Base-by-base conservation (phyloP, 2,113 vertebrate genomes). In the Promerops cafer region DNA sequence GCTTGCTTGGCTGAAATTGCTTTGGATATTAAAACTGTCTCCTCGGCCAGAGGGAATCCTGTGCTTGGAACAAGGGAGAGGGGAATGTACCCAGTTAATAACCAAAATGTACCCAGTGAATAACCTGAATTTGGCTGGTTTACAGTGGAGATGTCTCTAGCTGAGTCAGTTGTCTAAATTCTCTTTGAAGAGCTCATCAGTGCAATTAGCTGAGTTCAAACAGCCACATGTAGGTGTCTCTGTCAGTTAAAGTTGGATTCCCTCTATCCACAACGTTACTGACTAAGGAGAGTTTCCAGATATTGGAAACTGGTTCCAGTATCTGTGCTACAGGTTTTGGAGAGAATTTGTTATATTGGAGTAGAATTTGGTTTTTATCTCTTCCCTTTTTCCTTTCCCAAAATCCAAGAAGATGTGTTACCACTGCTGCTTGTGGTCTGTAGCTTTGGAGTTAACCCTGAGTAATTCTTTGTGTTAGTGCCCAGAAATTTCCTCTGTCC, bases 301-400 rank as follows among this genome's bases (percentile, higher is more conserved):
- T 19, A 23, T 1, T 68, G 37, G 28, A 61, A 70, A 13, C n/a
- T 11, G 28, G 18, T 77, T 68, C 40, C 39, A 57, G 4, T 49
- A 27, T 35, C 31, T 52, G 10, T 0, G 0, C 8, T 69, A 31
- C 27, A 49, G 28, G 20, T 57, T 35, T 1, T 71, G 52, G 28
- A 45, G 15, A 47, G 68, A 65, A 44, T 44, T 56, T 71, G 11
- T 69, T 61, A 2, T 37, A 24, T 4, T 57, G 24, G 35, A 42
- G 18, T 37, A 22, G 27, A 60, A 37, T 37, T 65, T 69, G 5
- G 54, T 47, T 2, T 74, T 68, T 42, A 42, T 21, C 1, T 1
- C 21, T 75, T 83, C 31, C 18, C 10, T 63, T 39, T 74, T 74
- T 81, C 19, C 37, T 87, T 64, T 49, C 69, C 50, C 4, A 4